These are phyloP conservation scores for Sciurus vulgaris DNA, from an alignment of 2,797 vertebrate species.

Conservation along the genomic window DNA sequence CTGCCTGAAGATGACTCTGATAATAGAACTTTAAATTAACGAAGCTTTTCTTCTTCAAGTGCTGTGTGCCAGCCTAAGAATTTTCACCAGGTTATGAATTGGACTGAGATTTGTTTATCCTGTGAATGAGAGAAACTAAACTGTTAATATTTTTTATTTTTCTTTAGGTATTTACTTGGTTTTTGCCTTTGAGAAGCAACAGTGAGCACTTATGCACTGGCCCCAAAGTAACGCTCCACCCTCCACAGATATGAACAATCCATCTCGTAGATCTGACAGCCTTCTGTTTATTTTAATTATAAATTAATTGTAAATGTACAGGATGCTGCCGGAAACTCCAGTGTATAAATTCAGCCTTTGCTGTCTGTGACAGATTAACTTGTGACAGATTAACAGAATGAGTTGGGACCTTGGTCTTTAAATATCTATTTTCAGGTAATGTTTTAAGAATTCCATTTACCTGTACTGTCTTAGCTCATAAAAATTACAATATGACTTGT, in stretches of 20 bases:
- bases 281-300: constrained; percentile 85
- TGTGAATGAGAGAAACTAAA: not conserved
- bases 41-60: constrained; percentile 7
- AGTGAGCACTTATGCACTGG: constrained; percentile 73
- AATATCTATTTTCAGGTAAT: constrained; percentile 84
- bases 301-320: constrained; percentile 84
- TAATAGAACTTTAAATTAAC: constrained; percentile 28
- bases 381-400: constrained; percentile 82
- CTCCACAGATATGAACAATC: constrained; percentile 73
- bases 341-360: constrained; percentile 83
- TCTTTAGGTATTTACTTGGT: constrained; percentile 96
- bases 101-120: not conserved
- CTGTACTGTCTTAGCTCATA: constrained; percentile 67
- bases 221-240: constrained; percentile 71
- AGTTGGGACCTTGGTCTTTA: constrained; percentile 85
- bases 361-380: constrained; percentile 89
- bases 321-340: constrained; percentile 82
- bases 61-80: not conserved
- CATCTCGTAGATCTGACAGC: constrained; percentile 80
- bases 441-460: constrained; percentile 76
- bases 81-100: constrained; percentile 29
- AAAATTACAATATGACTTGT: constrained; percentile 66
- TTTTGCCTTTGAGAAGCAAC: constrained; percentile 96
- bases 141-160: constrained; percentile 59
- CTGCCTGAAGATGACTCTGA: not conserved